These are phyloP conservation scores for Temnothorax longispinosus DNA, from an alignment of 1,140 invertebrate species.

Conservation along the genomic window DNA sequence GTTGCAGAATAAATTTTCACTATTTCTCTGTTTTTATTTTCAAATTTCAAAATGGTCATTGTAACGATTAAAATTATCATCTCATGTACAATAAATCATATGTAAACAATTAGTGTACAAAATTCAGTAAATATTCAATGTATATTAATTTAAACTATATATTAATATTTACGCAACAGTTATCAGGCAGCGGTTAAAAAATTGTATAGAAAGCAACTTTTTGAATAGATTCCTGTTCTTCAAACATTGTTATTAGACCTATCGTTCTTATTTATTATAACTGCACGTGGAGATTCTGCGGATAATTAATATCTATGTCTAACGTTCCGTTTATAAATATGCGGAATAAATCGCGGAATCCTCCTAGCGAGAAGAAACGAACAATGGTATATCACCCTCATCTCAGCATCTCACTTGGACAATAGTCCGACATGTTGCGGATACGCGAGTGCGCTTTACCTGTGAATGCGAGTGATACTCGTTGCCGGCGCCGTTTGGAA, in stretches of 20 bases:
- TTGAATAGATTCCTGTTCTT: neutral
- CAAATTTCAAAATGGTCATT: neutral
- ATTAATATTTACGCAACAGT: neutral
- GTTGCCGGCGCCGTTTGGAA: constrained; percentile 85
- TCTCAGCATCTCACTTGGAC: constrained; percentile 29
- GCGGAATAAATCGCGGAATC: constrained; percentile 33
- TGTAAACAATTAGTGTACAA: neutral
- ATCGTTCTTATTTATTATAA: constrained; percentile 14
- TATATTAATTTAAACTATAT: neutral
- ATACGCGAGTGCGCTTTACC: constrained; percentile 78
- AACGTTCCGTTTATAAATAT: constrained; percentile 19
- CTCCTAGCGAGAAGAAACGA: neutral
- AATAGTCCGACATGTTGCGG: constrained; percentile 1
- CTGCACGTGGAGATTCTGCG: constrained; percentile 31
- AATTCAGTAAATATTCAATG: neutral
- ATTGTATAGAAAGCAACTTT: neutral
- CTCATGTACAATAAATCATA: neutral
- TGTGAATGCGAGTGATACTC: constrained; percentile 86
- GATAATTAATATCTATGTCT: constrained; percentile 33
- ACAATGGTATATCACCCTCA: constrained; percentile 48
- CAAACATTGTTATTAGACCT: neutral
- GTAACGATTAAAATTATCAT: neutral
- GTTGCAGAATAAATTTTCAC: neutral
- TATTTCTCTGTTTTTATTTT: neutral
- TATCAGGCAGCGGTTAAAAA: neutral